Evolutionary conservation across 2,113 vertebrate species (phyloP), one percentile per base, ranked within the genome.

Genomic region (Paramormyrops kingsleyae): DNA sequence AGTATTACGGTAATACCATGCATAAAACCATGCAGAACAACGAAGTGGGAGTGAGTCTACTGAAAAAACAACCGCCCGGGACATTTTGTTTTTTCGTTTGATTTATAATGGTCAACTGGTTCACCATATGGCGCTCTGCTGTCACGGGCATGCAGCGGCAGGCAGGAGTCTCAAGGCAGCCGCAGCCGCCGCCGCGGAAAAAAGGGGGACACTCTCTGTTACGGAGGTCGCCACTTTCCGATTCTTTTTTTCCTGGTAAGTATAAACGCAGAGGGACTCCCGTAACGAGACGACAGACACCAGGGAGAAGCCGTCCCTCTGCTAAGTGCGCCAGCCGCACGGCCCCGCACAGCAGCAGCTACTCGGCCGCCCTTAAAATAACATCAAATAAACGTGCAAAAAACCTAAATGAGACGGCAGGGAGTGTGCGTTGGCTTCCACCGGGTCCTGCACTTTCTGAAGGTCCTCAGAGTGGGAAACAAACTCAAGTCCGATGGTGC

Each of bases 1-100:
- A 44, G 87, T 62, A 62, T 88, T 62, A 87, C 31, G 52, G 87
- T 42, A 62, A 88, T 52, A 44, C 53, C 7, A n/a, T 13, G 52
- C 31, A 62, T 62, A 88, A 62, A 88, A 31, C 83, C 74, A 31
- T 42, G 87, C 56, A 62, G 87, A 52, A 87, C 52, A 87, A 42
- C 52, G 15, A 21, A 87, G 27, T 21, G 50, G 39, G 52, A 88
- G 52, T 17, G 8, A 88, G 17, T 44, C 19, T 62, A 15, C 27
- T 31, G 47, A 52, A 87, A 62, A 52, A 62, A 88, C 56, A 88
- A 66, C 35, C 7, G 19, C 44, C 52, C 27, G 39, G 87, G 21
- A 88, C 87, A 88, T 88, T 59, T 88, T 88, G 87, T 88, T 88
- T 62, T 87, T 44, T 88, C 31, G 46, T 88, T 59, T 88, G 87